Percentiles rank a stretch among this genome's conserved stretches.
Conservation (phyloP, 1,140 invertebrate species). For the Drosophila ficusphila region DNA sequence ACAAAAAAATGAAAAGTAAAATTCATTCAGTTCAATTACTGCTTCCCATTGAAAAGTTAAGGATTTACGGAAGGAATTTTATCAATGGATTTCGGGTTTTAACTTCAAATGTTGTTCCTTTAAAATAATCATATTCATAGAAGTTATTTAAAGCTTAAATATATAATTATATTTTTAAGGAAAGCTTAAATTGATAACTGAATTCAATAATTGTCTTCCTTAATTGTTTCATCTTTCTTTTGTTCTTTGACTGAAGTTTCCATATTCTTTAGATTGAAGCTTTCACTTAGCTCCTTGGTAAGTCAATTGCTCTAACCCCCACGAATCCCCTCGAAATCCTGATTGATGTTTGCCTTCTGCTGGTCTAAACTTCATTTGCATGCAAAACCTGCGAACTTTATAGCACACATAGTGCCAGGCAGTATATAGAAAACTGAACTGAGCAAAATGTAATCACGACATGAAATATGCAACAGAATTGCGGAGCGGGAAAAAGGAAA, state of each 20-base stretch:
- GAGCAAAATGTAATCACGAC: conserved; percentile 63
- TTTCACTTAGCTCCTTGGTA: conserved; percentile 15
- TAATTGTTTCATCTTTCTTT: no score
- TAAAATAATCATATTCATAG: no score
- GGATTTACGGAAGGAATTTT: no score
- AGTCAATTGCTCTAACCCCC: conserved; percentile 15
- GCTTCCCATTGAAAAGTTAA: no score
- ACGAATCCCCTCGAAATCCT: conserved; percentile 23
- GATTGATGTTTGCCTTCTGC: conserved; percentile 47
- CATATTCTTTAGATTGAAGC: conserved; percentile 12
- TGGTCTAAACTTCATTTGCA: conserved; percentile 52
- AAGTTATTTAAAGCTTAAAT: no score
- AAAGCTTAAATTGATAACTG: no score
- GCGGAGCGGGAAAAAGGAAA: conserved; percentile 4
- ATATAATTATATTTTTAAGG: no score
- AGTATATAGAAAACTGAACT: conserved; percentile 15
- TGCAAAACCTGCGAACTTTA: conserved; percentile 41
- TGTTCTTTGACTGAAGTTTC: not conserved
- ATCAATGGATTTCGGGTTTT: no score
- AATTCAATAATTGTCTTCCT: no score
- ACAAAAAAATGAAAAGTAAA: no score
- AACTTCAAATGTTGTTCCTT: no score
- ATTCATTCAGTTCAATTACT: no score
- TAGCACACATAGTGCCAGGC: not conserved
- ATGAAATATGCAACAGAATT: conserved; percentile 79